These are phyloP conservation scores for Salarias fasciatus DNA, from an alignment of 2,797 vertebrate species.

Conservation along the genomic window DNA sequence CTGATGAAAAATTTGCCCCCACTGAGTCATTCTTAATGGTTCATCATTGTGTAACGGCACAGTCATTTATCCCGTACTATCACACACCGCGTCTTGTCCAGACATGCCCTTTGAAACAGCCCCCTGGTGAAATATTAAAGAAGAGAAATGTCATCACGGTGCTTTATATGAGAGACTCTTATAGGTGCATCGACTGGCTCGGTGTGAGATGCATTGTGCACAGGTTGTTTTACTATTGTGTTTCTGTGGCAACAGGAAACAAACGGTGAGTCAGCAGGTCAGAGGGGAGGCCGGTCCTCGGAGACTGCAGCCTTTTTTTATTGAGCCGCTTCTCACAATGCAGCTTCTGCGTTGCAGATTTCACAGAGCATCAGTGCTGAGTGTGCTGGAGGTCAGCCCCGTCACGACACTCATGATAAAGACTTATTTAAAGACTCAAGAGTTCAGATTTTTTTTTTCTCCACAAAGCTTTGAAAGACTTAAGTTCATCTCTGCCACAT, in stretches of 20 bases:
- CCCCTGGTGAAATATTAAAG: conserved; percentile 19
- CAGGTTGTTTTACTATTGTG: conserved; percentile 32
- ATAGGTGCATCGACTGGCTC: conserved; percentile 8
- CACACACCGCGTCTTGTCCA: conserved; percentile 24
- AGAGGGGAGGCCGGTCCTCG: conserved; percentile 33
- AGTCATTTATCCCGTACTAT: conserved; percentile 31
- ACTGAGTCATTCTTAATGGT: conserved; percentile 28
- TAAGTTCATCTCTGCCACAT: no score
- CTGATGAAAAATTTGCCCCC: conserved; percentile 20
- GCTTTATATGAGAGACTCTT: conserved; percentile 14
- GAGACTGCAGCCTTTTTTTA: neutral
- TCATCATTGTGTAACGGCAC: conserved; percentile 13
- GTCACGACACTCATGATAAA: no score
- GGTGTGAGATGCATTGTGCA: conserved; percentile 12
- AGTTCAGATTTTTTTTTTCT: no score
- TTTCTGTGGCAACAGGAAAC: conserved; percentile 39
- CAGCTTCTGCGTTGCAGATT: neutral
- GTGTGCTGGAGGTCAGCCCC: no score
- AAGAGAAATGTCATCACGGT: conserved; percentile 18
- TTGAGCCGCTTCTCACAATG: no score
- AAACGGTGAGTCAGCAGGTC: conserved; percentile 55
- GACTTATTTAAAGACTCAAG: no score
- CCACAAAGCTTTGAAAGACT: no score
- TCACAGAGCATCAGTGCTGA: no score
- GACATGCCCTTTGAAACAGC: conserved; percentile 30